Conservation (phyloP, 1,140 invertebrate species). For the Heliconius hermathena region DNA sequence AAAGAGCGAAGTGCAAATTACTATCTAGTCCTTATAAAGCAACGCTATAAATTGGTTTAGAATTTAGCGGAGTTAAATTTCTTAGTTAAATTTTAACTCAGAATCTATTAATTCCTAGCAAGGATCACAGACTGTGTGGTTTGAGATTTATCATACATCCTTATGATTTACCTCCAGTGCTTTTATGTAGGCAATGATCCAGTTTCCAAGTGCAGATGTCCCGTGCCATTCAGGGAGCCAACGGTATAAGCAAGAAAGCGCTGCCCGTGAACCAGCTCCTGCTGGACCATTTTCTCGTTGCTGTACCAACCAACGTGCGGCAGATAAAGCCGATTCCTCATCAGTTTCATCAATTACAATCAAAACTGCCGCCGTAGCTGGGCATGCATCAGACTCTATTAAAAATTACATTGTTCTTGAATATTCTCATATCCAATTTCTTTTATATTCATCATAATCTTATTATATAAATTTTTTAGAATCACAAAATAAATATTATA, state of each 20-base stretch:
- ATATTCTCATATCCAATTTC: no score
- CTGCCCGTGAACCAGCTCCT: conserved; percentile 51
- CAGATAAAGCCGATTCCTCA: conserved; percentile 45
- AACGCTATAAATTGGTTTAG: neutral
- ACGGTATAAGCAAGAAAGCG: conserved; percentile 63
- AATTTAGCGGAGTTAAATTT: neutral
- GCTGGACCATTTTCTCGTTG: conserved; percentile 55
- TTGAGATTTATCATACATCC: neutral
- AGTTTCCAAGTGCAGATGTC: conserved; percentile 59
- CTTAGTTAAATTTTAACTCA: neutral
- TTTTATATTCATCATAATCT: no score
- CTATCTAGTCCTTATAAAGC: neutral
- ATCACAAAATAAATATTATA: neutral
- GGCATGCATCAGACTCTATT: conserved; percentile 59
- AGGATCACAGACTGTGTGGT: neutral
- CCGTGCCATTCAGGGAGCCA: conserved; percentile 69
- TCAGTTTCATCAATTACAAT: conserved; percentile 57
- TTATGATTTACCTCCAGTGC: conserved; percentile 58
- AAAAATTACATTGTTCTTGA: conserved; percentile 1
- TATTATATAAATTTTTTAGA: no score
- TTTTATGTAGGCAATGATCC: conserved; percentile 66
- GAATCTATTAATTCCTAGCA: neutral
- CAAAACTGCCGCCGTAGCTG: conserved; percentile 60
- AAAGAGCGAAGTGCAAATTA: neutral
- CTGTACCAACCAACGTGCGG: conserved; percentile 62